Percentiles rank a stretch among this genome's conserved stretches.
These are phyloP conservation scores for Gavialis gangeticus DNA, from an alignment of 2,113 vertebrate genomes.

Conservation along the genomic window DNA sequence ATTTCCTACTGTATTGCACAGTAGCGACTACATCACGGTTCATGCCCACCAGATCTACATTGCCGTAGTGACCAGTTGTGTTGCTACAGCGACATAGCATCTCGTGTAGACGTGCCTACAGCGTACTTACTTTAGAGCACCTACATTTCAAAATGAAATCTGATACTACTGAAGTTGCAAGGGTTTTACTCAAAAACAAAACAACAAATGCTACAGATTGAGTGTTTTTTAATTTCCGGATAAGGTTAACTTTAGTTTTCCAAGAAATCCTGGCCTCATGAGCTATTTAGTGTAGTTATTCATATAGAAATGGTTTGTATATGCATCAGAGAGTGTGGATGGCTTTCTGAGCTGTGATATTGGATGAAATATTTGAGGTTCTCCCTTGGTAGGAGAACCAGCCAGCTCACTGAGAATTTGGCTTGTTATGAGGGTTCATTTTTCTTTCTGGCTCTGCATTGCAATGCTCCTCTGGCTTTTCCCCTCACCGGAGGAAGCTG, in stretches of 20 bases:
- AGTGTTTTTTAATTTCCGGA: neutral
- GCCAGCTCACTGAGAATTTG: neutral
- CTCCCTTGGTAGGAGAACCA: neutral
- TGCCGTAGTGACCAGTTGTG: no score
- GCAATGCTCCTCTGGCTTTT: neutral
- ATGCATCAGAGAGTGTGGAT: neutral
- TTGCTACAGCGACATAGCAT: no score
- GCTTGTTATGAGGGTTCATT: neutral
- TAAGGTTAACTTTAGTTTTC: neutral
- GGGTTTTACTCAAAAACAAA: neutral
- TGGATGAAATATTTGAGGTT: neutral
- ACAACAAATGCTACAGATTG: neutral
- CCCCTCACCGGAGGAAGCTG: neutral
- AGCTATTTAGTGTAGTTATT: neutral
- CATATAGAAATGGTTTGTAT: neutral
- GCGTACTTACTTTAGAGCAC: neutral
- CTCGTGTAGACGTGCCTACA: no score
- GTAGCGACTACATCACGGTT: no score
- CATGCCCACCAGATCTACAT: no score
- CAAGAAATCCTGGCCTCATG: neutral
- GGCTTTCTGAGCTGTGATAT: accelerated
- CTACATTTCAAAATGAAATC: neutral
- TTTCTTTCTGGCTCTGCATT: neutral
- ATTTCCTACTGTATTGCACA: no score
- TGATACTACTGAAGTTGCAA: accelerated